Base-by-base conservation (phyloP, 1,140 invertebrate genomes). In the Macrobrachium nipponense region DNA sequence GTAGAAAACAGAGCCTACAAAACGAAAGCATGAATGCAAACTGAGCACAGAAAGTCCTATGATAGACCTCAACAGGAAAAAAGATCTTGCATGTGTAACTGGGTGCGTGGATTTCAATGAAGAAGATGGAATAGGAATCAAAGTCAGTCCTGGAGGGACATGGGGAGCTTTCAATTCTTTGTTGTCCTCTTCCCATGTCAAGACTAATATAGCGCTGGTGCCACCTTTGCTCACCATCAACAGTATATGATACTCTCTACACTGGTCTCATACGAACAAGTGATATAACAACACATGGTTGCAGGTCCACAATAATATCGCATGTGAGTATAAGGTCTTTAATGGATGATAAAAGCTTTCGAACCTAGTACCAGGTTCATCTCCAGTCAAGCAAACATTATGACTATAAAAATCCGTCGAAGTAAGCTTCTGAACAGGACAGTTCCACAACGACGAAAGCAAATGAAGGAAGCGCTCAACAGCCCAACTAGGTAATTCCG, bases 181-280 rank as follows among this genome's bases (percentile, higher is more conserved):
- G 79, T 66, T 80, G 23, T 68, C 79, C 18, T 14, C 79, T 44
- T 66, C 79, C 58, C 17, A 27, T 68, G 5, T 17, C 27, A 80
- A 80, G 79, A 80, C 27, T 8, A 80, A 80, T 60, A 36, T 80
- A 15, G 61, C 79, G 6, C 62, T 68, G 12, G 79, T 80, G 51
- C 62, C 79, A 1, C 62, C 62, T 12, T 60, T 80, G 62, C n/a
- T 80, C 20, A 68, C 61, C 62, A 2, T 64, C 61, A 43, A 80
- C 79, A 80, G 58, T 15, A 6, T 80, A 68, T 66, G 79, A 80
- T 44, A 66, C 79, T 68, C 62, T 80, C 8, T 80, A 68, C 62
- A 66, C 79, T 14, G 79, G 79, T 68, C 62, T 80, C 4, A 80
- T 80, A 43, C 36, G 79, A 80, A 64, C 79, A 80, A 61, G 27